Base-by-base conservation (phyloP, 1,140 invertebrate genomes). In the Centruroides sculpturatus region DNA sequence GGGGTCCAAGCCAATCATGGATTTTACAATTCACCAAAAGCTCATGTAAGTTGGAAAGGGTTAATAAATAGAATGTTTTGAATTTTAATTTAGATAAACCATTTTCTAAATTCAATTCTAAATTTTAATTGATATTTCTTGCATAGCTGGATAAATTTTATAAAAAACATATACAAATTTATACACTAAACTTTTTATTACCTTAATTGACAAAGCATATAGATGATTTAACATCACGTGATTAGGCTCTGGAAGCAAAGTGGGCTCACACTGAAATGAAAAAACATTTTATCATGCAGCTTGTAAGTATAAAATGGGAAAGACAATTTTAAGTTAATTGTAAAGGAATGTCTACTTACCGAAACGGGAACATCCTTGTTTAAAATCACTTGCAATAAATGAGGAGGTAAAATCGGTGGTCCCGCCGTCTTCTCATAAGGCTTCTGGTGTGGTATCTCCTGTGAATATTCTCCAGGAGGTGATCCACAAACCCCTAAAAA, bases 181-280 rank as follows among this genome's bases (percentile, higher is more conserved):
- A 23, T 23, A 41, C 8, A 41, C 3, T 12, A 5, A 53, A 57
- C n/a, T 12, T 35, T 12, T 66, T 47, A 6, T n/a, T 68, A 77
- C 75, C 70, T 98, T 98, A 69, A 99, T 99, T 49, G 93, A 97
- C 60, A 99, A 78, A 13, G 96, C 96, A 78, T 99, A 99, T n/a
- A 99, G 76, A 78, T 99, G 96, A 76, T 99, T 99, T 65, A 99
- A 79, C 95, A 99, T 99, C 3, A 99, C 95, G 75, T 98, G 94
- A 75, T 98, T 98, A 66, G 96, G 93, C 77, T 98, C 93, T n/a
- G 96, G 96, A 67, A 99, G 76, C 65, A 99, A 78, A 55, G 93
- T 97, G 55, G 96, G 96, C 76, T 99, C 96, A 77, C 93, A 97
- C 41, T 41, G 41, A 8, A 41, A 41, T 41, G 0, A 88, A 95